Evolutionary conservation across 1,140 invertebrate species (phyloP).

Genomic region (Frieseomelitta varia): DNA sequence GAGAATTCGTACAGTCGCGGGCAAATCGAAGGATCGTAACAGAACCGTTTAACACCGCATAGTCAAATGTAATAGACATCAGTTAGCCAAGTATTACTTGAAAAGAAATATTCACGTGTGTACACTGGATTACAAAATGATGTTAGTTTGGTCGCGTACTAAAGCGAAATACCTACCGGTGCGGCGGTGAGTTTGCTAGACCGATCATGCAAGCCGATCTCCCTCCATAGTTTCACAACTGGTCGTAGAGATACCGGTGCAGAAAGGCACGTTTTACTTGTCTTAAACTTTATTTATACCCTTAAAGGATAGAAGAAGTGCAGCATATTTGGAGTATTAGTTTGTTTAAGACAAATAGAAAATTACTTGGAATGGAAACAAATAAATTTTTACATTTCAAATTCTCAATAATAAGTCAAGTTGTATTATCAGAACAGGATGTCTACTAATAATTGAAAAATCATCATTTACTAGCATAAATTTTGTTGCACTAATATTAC

Average conservation of each 20-base stretch:
- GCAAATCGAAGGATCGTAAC: background rate
- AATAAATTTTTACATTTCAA: no score
- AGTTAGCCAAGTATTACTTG: background rate
- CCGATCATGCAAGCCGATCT: conserved; percentile 49
- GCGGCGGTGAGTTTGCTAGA: conserved; percentile 19
- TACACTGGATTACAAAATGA: conserved; percentile 29
- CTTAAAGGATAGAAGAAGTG: background rate
- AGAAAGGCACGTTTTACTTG: background rate
- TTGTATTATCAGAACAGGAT: no score
- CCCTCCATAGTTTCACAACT: conserved; percentile 49
- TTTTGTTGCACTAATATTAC: no score
- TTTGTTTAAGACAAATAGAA: no score
- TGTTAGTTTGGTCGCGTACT: conserved; percentile 45
- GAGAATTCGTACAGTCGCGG: background rate
- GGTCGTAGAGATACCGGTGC: conserved; percentile 32
- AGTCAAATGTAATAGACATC: background rate
- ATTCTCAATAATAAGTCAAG: no score
- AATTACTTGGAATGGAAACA: no score
- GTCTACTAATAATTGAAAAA: no score
- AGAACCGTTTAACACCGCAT: background rate
- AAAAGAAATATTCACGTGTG: background rate
- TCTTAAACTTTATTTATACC: background rate
- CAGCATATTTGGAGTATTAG: background rate
- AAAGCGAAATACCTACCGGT: conserved; percentile 48
- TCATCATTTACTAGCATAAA: no score